phyloP scores from a whole-genome alignment of 2,113 vertebrate genomes.

The Vombatus ursinus region DNA sequence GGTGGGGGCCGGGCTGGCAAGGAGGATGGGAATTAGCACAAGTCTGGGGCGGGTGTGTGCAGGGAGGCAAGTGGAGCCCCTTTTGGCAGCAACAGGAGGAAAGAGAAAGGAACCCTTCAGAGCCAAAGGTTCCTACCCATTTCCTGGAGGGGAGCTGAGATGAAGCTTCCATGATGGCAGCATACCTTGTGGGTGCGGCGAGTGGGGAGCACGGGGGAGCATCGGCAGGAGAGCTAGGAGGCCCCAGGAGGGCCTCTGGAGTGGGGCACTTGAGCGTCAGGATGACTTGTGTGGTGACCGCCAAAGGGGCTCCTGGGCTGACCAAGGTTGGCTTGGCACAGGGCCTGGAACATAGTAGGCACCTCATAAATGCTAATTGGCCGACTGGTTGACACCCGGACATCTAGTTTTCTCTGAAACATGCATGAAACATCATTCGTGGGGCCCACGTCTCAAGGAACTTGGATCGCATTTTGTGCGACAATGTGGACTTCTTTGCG shows the following conservation, averaged over 20 bases:
- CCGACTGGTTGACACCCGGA: too few species aligned
- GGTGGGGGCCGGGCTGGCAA: neutral
- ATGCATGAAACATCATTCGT: neutral
- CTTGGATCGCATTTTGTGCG: neutral
- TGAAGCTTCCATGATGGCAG: neutral
- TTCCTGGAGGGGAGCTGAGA: neutral
- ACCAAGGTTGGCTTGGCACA: too few species aligned
- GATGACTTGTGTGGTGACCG: neutral
- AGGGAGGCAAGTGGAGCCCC: neutral
- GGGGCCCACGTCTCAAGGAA: neutral
- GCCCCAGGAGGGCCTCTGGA: neutral
- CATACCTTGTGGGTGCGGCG: neutral
- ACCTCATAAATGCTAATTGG: too few species aligned
- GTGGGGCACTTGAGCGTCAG: neutral
- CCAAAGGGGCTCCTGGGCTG: neutral
- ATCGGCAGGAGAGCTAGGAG: too few species aligned
- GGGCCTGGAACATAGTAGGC: too few species aligned
- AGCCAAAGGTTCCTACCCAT: neutral
- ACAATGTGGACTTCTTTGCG: neutral
- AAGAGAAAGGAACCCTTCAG: neutral
- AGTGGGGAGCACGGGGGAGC: too few species aligned
- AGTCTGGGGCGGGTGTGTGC: too few species aligned
- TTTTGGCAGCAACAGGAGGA: neutral
- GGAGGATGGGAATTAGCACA: neutral
- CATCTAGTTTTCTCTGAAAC: neutral